These are phyloP conservation scores for Smutsia temminckii DNA, from an alignment of 2,797 vertebrate genomes.

Conservation along the genomic window DNA sequence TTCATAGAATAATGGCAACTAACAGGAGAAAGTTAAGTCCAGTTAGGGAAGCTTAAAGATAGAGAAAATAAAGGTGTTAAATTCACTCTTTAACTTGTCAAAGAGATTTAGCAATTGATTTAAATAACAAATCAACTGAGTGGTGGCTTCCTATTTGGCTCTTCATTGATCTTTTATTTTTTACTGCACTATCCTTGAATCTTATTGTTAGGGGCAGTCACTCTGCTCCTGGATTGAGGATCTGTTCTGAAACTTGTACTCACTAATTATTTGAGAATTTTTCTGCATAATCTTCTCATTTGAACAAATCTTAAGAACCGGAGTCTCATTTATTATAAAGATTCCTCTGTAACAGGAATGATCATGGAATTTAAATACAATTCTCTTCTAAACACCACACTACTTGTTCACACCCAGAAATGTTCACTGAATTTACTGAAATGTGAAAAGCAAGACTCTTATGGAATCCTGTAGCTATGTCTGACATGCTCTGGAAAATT, in stretches of 20 bases:
- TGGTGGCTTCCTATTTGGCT: slow-evolving; percentile 76
- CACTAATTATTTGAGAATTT: slow-evolving; percentile 43
- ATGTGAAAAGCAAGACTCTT: background rate
- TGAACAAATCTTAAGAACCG: background rate
- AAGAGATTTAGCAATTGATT: slow-evolving; percentile 87
- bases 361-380: slow-evolving; percentile 20
- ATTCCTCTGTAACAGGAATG: slow-evolving; percentile 15
- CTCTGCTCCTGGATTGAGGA: slow-evolving; percentile 30
- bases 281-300: background rate
- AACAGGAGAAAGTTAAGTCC: slow-evolving; percentile 79
- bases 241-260: slow-evolving; percentile 14
- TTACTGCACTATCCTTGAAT: slow-evolving; percentile 79
- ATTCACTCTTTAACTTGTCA: slow-evolving; percentile 84
- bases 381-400: background rate
- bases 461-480: background rate
- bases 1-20: slow-evolving; percentile 82
- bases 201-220: slow-evolving; percentile 5
- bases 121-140: slow-evolving; percentile 81
- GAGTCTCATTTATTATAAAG: slow-evolving; percentile 48
- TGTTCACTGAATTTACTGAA: background rate
- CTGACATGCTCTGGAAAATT: slow-evolving; percentile 9
- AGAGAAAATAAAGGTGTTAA: slow-evolving; percentile 71
- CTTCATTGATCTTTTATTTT: slow-evolving; percentile 72
- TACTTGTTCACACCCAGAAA: slow-evolving; percentile 18
- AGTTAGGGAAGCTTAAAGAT: slow-evolving; percentile 81